Conservation (phyloP, 1,140 invertebrate species). For the Sarcophaga peregrina region DNA sequence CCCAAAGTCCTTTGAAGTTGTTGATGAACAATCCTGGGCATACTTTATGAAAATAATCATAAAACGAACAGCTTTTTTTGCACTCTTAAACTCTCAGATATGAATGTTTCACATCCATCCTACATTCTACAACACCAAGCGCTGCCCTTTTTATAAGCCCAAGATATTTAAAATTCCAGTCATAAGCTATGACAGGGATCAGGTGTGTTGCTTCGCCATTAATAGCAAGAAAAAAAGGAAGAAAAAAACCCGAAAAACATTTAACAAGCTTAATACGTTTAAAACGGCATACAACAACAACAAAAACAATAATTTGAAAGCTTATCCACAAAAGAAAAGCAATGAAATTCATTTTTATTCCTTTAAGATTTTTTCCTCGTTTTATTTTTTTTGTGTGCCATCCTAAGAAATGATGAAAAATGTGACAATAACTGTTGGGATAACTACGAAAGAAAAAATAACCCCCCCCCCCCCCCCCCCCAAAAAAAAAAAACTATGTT, state of each 20-base stretch:
- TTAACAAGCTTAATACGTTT: conserved; percentile 28
- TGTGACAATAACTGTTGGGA: background rate
- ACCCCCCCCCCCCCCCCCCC: too few relatives aligned
- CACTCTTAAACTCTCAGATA: background rate
- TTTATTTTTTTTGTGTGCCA: too few relatives aligned
- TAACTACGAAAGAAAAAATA: too few relatives aligned
- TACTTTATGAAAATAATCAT: too few relatives aligned
- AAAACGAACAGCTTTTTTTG: background rate
- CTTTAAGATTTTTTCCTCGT: background rate
- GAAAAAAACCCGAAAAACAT: conserved; percentile 2
- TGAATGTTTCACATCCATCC: background rate
- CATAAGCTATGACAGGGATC: conserved; percentile 34
- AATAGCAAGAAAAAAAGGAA: background rate
- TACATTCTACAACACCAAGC: conserved; percentile 46
- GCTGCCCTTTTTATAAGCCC: conserved; percentile 51
- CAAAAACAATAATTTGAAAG: background rate
- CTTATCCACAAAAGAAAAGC: background rate
- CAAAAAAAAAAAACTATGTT: too few relatives aligned
- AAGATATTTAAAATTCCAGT: conserved; percentile 43
- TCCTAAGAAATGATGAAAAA: conserved; percentile 6
- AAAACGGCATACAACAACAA: background rate
- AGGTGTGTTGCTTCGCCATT: background rate
- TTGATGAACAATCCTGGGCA: background rate
- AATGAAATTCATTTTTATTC: background rate
- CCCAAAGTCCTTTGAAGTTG: background rate